Evolutionary conservation across 2,888 invertebrate genomes (phyloP), one percentile per base, ranked within the genome.

Genomic region (Penaeus monodon): DNA sequence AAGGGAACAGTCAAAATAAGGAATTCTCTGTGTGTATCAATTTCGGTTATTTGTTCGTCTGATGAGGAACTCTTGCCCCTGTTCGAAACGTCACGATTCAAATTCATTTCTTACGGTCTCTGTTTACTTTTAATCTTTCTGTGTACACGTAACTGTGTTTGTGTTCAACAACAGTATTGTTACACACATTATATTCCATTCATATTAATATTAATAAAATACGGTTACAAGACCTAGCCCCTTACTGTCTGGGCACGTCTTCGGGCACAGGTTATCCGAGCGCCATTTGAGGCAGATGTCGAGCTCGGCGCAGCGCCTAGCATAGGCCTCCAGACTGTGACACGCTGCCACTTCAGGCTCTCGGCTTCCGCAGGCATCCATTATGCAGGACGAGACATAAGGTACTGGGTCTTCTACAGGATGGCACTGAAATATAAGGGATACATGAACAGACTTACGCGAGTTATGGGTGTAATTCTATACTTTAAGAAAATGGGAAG

Each of bases 241-340:
- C 78, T 85, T 86, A 91, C 92, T 92, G 57, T 92, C 91, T 38
- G 94, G 92, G 91, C 96, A 97, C 0, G 93, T 92, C 89, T 94
- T 94, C 0, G 96, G 95, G 91, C 97, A 97, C 0, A 95, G 92
- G 1, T 93, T 91, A 0, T 93, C 93, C 0, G 92, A 93, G 84
- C 96, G 93, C 96, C 97, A 97, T 91, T 95, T 93, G 1, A 96
- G 92, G 91, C 96, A 96, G n/a, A 97, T 93, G 20, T 95, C 96
- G 85, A 94, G 94, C 24, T 94, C 93, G 24, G 94, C 93, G 91
- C 97, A 97, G 90, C 95, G 95, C 86, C 94, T 93, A 0, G 95
- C 96, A 92, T 97, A 97, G 0, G 95, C 94, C 90, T 95, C 94
- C 27, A 97, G 92, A 0, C 94, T 93, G 29, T 93, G 93, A 91